These are phyloP conservation scores for Phaenicophaeus curvirostris DNA, from an alignment of 2,797 vertebrate species.

Conservation along the genomic window DNA sequence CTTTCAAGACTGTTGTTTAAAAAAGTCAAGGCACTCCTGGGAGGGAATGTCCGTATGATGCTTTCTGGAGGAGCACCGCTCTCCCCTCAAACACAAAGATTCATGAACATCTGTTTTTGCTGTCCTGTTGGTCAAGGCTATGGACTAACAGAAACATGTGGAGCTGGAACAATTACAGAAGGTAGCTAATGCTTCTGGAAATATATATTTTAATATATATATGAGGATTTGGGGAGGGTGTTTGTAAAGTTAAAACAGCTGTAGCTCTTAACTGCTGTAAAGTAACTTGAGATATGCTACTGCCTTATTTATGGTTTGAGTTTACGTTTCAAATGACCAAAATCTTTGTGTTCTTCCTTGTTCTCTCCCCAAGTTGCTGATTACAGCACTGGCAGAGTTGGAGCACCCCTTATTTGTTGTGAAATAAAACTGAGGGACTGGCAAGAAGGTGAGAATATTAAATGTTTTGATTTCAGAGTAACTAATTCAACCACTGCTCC, in stretches of 20 bases:
- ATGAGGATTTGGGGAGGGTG: neutral
- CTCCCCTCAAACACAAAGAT: conserved; percentile 91
- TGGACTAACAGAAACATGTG: conserved; percentile 95
- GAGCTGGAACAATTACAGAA: conserved; percentile 95
- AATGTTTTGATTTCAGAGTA: neutral
- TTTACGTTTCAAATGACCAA: neutral
- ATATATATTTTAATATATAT: neutral
- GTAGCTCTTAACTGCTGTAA: neutral
- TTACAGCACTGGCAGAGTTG: conserved; percentile 95
- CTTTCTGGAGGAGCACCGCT: conserved; percentile 95
- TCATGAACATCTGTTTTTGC: conserved; percentile 99
- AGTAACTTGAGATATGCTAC: neutral
- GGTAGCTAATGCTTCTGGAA: conserved; percentile 73
- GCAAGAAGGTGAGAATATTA: conserved; percentile 87
- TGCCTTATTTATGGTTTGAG: neutral
- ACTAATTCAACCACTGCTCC: neutral
- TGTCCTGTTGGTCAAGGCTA: conserved; percentile 97
- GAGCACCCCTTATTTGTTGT: conserved; percentile 94
- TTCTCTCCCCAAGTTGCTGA: conserved; percentile 76
- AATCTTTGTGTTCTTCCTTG: neutral
- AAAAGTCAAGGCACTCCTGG: conserved; percentile 92
- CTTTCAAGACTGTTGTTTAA: conserved; percentile 86
- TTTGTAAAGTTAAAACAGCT: neutral
- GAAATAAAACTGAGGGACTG: conserved; percentile 93
- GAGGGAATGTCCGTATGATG: conserved; percentile 95